Base-by-base conservation (phyloP, 2,797 vertebrate genomes). In the Steatocranus sp. region DNA sequence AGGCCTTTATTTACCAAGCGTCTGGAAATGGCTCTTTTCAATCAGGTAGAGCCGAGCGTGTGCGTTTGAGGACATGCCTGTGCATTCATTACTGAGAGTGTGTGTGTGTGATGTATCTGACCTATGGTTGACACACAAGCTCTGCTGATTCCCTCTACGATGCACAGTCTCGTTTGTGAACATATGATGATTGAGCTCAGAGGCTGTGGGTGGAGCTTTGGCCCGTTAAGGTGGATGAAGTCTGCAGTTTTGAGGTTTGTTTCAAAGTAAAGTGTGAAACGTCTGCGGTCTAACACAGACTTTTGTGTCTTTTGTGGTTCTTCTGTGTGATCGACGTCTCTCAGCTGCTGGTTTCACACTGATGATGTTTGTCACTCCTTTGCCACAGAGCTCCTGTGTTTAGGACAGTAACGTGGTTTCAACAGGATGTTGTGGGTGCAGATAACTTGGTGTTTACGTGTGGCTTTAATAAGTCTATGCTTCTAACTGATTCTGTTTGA, bases 91-190 rank as follows among this genome's bases (percentile, higher is more conserved):
- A 50, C 78, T 4, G 63, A 78, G 46, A 4, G 63, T 6, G 8
- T 18, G 61, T 73, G 56, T 75, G 74, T 63, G 50, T 46, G 75
- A 76, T 63, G 68, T 51, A 23, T 70, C 49, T 88, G 91, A 87
- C 87, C 87, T 80, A 11, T n/a, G 38, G 73, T 80, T 83, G 77
- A 87, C 82, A 81, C 75, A 43, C 70, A 41, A n/a, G 46, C 61
- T 79, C 63, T 18, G 11, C 15, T 6, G 54, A 41, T 25, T 14
- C 34, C 58, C 87, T 88, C 63, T 79, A 56, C 89, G 79, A 30
- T 6, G 3, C 53, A 1, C 8, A 32, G 54, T 58, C 27, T 58
- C 3, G 17, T 1, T 58, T 58, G 54, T 58, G 2, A 58, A 58
- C 54, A 58, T 18, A 11, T 2, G 54, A 32, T 0, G 54, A 58